phyloP scores from a whole-genome alignment of 2,113 vertebrate genomes.

The Uria lomvia region DNA sequence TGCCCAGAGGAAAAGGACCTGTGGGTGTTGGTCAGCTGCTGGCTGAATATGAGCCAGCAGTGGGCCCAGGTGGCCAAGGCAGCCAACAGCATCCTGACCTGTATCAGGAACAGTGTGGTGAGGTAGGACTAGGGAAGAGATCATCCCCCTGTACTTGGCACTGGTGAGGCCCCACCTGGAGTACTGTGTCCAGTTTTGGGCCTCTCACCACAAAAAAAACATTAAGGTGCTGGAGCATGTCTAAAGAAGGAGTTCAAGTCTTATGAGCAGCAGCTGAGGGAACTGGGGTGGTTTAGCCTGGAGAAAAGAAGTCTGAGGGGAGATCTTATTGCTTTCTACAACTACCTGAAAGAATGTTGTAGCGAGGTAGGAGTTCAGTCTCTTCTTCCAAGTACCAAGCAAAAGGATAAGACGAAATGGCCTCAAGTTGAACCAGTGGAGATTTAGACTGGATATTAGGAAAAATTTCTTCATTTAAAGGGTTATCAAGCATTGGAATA shows the following conservation, averaged over 20 bases:
- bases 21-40: not conserved
- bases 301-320: no score
- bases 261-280: not conserved
- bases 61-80: not conserved
- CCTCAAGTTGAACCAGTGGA: not conserved
- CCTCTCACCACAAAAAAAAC: not conserved
- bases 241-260: not conserved
- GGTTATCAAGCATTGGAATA: not conserved
- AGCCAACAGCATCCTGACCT: not conserved
- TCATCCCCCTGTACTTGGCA: accelerated
- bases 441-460: not conserved
- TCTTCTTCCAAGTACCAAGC: not conserved
- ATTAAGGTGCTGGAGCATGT: not conserved
- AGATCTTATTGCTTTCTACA: no score
- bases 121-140: not conserved
- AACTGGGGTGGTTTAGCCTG: not conserved
- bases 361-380: not conserved
- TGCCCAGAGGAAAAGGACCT: not conserved
- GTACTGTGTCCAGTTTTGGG: not conserved
- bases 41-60: not conserved
- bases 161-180: not conserved
- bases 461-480: not conserved
- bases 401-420: not conserved
- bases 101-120: not conserved
- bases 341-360: no score